phyloP scores from a whole-genome alignment of 2,888 invertebrate species.

The Halictus quadricinctus region DNA sequence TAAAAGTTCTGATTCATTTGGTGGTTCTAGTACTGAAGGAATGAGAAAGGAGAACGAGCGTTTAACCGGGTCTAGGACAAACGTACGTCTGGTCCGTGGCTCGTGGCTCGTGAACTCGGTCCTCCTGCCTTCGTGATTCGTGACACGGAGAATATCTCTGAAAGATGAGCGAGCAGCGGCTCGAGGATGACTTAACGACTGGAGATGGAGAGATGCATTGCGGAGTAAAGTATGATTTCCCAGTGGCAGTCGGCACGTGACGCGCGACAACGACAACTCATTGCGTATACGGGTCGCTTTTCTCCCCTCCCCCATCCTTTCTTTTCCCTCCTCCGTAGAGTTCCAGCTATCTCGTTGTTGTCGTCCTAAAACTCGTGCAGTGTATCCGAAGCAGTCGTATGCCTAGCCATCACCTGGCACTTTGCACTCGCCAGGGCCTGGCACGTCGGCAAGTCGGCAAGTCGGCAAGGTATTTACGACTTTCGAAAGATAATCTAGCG shows the following conservation, averaged over 20 bases:
- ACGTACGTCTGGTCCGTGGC: not conserved
- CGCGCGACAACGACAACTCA: slow-evolving; percentile 25
- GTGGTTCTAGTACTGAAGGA: not conserved
- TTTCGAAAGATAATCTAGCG: not conserved
- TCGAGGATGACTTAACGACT: not conserved
- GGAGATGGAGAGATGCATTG: slow-evolving; percentile 5
- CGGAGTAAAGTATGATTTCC: slow-evolving; percentile 59
- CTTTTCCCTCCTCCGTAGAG: not conserved
- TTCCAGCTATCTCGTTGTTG: slow-evolving; percentile 26
- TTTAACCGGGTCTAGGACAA: slow-evolving; percentile 14
- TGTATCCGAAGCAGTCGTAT: slow-evolving; percentile 3
- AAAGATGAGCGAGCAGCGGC: slow-evolving; percentile 45
- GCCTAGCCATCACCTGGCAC: not conserved
- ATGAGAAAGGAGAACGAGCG: not conserved
- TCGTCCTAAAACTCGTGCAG: slow-evolving; percentile 32
- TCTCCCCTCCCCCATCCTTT: slow-evolving; percentile 26
- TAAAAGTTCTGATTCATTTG: not conserved
- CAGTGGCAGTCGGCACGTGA: slow-evolving; percentile 53
- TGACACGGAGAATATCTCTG: slow-evolving; percentile 2
- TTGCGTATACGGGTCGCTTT: slow-evolving; percentile 34
- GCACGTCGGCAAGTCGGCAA: not conserved
- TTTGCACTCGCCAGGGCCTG: not conserved
- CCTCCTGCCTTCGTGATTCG: not conserved
- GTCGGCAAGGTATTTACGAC: not conserved
- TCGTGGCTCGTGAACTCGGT: not conserved